Percentiles rank a stretch among this genome's conserved stretches.
These are phyloP conservation scores for Platysternon megacephalum DNA, from an alignment of 2,113 vertebrate genomes.

Conservation along the genomic window DNA sequence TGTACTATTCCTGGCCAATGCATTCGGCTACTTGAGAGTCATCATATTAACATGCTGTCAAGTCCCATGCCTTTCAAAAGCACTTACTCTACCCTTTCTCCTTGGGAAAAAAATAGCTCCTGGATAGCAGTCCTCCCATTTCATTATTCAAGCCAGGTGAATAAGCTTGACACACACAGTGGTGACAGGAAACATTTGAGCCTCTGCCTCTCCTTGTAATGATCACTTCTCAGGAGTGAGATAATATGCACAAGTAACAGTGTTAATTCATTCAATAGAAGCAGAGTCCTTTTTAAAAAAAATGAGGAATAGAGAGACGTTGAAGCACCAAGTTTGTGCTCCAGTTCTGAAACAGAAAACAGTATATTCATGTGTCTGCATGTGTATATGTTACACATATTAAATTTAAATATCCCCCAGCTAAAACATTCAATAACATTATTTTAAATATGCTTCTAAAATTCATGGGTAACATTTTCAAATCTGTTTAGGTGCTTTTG, in stretches of 20 bases:
- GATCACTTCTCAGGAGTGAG: not conserved
- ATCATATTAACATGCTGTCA: not conserved
- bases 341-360: not conserved
- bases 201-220: not conserved
- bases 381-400: not conserved
- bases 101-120: not conserved
- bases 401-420: not conserved
- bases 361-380: not conserved
- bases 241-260: not conserved
- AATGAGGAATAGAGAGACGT: not conserved
- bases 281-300: fast-evolving
- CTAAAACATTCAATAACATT: not conserved
- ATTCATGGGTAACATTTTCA: not conserved
- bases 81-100: not conserved
- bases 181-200: not conserved
- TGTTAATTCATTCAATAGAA: fast-evolving
- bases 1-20: not conserved
- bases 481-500: not conserved
- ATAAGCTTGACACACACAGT: not conserved
- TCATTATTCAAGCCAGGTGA: fast-evolving
- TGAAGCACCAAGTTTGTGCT: not conserved
- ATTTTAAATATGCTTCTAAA: not conserved
- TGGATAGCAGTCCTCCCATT: not conserved
- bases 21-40: not conserved
- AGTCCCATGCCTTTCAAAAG: not conserved